phyloP scores from a whole-genome alignment of 2,797 vertebrate species.

The Sebastes vulpes region DNA sequence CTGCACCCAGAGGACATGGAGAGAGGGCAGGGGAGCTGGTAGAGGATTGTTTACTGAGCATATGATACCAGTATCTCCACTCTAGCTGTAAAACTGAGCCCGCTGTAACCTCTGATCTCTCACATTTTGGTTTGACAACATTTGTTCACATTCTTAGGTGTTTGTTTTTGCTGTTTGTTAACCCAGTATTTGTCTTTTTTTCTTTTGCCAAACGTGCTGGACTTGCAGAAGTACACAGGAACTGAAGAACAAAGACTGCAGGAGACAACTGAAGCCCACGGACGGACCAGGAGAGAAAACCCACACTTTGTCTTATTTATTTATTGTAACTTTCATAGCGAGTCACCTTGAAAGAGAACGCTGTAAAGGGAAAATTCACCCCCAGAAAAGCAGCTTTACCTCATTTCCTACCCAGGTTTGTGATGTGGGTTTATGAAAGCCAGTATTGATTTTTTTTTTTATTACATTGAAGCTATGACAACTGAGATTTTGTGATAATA shows the following conservation, averaged over 20 bases:
- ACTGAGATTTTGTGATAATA: background rate
- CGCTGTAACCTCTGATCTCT: fast-evolving
- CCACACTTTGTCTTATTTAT: slow-evolving; percentile 31
- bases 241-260: slow-evolving; percentile 15
- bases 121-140: no score
- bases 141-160: no score
- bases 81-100: no score
- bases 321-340: background rate
- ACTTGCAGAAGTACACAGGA: slow-evolving; percentile 23
- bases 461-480: background rate
- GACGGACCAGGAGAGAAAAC: background rate
- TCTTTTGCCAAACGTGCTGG: no score
- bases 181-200: no score
- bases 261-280: background rate
- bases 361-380: slow-evolving; percentile 13
- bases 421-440: background rate
- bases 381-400: slow-evolving; percentile 48
- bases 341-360: slow-evolving; percentile 23
- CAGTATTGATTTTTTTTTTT: background rate
- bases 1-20: background rate
- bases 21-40: background rate
- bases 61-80: no score
- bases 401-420: slow-evolving; percentile 32
- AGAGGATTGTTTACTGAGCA: background rate
- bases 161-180: background rate